Percentiles rank a stretch among this genome's conserved stretches.
Conservation (phyloP, 2,113 vertebrate species). For the Malurus elegans region DNA sequence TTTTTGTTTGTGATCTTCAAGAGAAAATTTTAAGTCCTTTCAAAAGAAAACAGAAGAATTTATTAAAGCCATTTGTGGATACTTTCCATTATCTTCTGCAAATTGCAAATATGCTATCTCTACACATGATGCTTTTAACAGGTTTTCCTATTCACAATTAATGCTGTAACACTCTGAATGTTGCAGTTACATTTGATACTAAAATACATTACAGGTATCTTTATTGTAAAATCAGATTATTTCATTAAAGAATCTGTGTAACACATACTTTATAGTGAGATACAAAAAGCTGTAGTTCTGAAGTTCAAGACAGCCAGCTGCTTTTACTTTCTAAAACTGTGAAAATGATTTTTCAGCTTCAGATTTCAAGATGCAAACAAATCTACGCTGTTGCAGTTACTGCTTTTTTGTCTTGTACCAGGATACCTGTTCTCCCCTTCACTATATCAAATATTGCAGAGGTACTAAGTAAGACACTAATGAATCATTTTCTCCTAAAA, state of each 20-base stretch:
- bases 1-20: slow-evolving; percentile 81
- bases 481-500: background rate
- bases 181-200: background rate
- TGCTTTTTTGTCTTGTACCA: background rate
- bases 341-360: background rate
- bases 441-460: background rate
- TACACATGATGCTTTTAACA: background rate
- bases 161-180: background rate
- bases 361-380: background rate
- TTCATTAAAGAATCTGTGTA: background rate
- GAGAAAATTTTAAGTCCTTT: slow-evolving; percentile 86
- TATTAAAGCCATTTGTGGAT: background rate
- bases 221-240: background rate
- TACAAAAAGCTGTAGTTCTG: background rate
- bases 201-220: background rate
- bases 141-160: background rate
- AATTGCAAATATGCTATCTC: background rate
- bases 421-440: background rate
- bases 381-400: background rate
- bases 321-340: background rate
- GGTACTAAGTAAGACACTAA: background rate
- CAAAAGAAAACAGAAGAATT: slow-evolving; percentile 5
- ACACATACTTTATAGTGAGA: background rate
- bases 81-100: background rate
- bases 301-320: background rate